Conservation (phyloP, 2,888 invertebrate genomes). For the Chymomyza caudatula region DNA sequence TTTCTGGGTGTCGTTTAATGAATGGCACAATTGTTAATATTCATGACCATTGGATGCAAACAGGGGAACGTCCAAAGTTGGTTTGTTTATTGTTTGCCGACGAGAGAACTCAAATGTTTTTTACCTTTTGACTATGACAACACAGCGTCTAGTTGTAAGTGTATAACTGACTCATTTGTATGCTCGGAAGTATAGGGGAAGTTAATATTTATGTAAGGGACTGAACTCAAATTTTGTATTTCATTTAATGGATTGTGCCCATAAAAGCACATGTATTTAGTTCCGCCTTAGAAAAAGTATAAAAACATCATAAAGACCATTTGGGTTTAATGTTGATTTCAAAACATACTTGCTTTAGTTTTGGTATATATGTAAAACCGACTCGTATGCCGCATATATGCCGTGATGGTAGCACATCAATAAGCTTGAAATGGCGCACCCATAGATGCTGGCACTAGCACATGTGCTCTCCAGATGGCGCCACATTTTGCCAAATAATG, state of each 20-base stretch:
- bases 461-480: no score
- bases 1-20: slow-evolving; percentile 9
- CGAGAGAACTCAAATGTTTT: neutral
- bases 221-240: neutral
- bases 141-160: no score
- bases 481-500: no score
- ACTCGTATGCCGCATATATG: no score
- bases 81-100: neutral
- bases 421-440: no score
- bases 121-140: neutral
- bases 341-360: no score
- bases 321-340: no score
- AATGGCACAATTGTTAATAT: slow-evolving; percentile 34
- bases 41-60: neutral
- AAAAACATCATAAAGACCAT: no score
- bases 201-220: neutral
- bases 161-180: neutral
- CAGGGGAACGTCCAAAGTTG: slow-evolving; percentile 9
- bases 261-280: neutral
- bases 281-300: neutral
- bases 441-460: no score
- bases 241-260: neutral
- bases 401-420: no score
- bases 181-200: neutral
- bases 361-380: no score